Evolutionary conservation across 2,113 vertebrate species (phyloP), one percentile per base, ranked within the genome.

Genomic region (Taurulus bubalis): DNA sequence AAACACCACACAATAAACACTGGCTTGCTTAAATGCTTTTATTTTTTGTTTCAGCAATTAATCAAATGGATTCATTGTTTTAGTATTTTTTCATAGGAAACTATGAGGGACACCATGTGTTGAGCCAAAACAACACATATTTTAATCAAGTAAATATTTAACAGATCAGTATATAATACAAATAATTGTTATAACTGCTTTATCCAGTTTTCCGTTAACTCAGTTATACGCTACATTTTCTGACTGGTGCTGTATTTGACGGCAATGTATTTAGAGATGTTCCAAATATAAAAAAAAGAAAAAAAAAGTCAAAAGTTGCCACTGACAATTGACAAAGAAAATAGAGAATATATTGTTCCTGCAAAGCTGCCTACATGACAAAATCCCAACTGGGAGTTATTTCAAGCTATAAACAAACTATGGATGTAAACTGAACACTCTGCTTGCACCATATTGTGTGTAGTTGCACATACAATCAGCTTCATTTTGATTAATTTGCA

Each of bases 361-460:
- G 34, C 45, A 34, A 71, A 26, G 24, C 42, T 24, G 24, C 32
- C 76, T n/a, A 40, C n/a, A 16, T 16, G 30, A 36, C 28, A 26
- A 49, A 49, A 51, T 69, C 30, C 40, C 55, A 60, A 4, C 14
- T 49, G 22, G 28, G 38, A 15, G 26, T 34, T 36, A 30, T 51
- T 71, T 64, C 30, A 32, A 71, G 18, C 24, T 3, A 24, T 18
- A 63, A 28, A 28, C n/a, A 70, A 36, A 42, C 40, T 20, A 6
- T 47, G 38, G 12, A 63, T 49, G 56, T 40, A 38, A 51, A 62
- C 22, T 40, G 42, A 30, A 69, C 40, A 60, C 63, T 58, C 76
- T 62, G 42, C 66, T 70, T 53, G 55, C 75, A 38, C 40, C 56
- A 30, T 3, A 62, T 12, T 22, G 8, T 45, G 36, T 42, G 26